Base-by-base conservation (phyloP, 2,113 vertebrate species). In the Oreochromis niloticus region DNA sequence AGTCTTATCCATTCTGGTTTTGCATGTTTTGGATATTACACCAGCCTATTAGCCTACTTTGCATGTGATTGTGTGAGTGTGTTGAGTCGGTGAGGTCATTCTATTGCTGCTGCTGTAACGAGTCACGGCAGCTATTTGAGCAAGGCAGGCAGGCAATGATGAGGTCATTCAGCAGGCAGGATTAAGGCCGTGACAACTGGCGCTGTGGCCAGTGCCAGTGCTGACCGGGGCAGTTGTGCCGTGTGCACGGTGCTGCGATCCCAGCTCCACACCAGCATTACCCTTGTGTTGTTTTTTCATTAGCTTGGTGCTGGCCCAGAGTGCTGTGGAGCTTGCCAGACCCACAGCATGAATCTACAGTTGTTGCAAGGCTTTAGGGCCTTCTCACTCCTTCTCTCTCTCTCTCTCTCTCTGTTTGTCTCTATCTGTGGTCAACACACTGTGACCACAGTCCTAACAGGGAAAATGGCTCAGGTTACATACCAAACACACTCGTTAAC, bases 141-240 rank as follows among this genome's bases (percentile, higher is more conserved):
- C 50, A 22, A 75, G 89, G 73, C 81, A 85, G 87, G 79, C 86
- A 78, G 91, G 87, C 88, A 43, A 81, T 61, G 94, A 94, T 96
- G 94, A 96, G 93, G 93, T 96, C 95, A 96, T 89, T 90, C 87
- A 82, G 88, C 93, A 92, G 88, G 89, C 87, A 41, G 93, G 94
- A 95, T 95, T 95, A 96, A 87, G 89, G 90, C 89, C 9, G 88
- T 84, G 92, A 95, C 95, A 96, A 95, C 94, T 95, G 95, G 93
- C 3, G 91, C 91, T 83, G 83, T 1, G 85, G 84, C 90, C 92
- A 89, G 91, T 90, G 94, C 92, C 95, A 92, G 93, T 83, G 89
- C 73, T 54, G 86, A 90, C 86, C 56, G 61, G 85, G 89, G 89
- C 90, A 90, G 92, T 94, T 93, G 93, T 92, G 89, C 84, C 34